A percentile compares a stretch with the other conserved stretches of the same genome.
phyloP scores from a whole-genome alignment of 2,888 invertebrate species.

The Amphipyra berbera region DNA sequence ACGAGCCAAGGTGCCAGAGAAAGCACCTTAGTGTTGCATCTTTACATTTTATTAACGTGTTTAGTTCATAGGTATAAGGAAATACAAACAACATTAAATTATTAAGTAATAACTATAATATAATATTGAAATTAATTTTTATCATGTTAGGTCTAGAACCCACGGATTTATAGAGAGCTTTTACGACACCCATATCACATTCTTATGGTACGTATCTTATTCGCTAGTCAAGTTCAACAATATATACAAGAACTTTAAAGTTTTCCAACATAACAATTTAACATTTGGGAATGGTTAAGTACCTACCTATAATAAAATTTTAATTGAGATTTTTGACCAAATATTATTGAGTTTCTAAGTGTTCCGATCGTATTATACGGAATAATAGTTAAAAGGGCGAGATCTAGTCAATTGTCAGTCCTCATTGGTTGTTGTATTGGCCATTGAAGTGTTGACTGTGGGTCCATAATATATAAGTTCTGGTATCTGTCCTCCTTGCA shows the following conservation, averaged over 20 bases:
- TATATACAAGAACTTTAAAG: constrained; percentile 77
- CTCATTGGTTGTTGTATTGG: constrained; percentile 83
- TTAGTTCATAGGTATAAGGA: constrained; percentile 2
- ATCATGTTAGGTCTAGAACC: constrained; percentile 72
- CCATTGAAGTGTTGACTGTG: constrained; percentile 85
- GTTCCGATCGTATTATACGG: constrained; percentile 69
- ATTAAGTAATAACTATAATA: constrained; percentile 61
- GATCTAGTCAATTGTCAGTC: constrained; percentile 84
- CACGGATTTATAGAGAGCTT: constrained; percentile 84
- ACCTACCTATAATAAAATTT: constrained; percentile 60
- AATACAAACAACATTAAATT: constrained; percentile 42
- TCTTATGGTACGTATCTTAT: constrained; percentile 79
- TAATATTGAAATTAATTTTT: constrained; percentile 70
- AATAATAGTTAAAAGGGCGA: constrained; percentile 75
- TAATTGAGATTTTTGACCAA: constrained; percentile 54
- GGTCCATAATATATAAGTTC: constrained; percentile 99
- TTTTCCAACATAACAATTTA: constrained; percentile 70
- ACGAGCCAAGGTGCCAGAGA: too few species aligned
- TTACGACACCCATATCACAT: constrained; percentile 89
- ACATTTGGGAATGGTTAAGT: constrained; percentile 80
- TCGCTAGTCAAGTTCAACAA: constrained; percentile 79
- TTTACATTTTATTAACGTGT: too few species aligned
- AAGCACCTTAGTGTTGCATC: too few species aligned
- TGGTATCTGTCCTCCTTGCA: constrained; percentile 99
- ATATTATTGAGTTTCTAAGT: constrained; percentile 53